Conservation (phyloP, 2,113 vertebrate species). For the Lepus timidus region DNA sequence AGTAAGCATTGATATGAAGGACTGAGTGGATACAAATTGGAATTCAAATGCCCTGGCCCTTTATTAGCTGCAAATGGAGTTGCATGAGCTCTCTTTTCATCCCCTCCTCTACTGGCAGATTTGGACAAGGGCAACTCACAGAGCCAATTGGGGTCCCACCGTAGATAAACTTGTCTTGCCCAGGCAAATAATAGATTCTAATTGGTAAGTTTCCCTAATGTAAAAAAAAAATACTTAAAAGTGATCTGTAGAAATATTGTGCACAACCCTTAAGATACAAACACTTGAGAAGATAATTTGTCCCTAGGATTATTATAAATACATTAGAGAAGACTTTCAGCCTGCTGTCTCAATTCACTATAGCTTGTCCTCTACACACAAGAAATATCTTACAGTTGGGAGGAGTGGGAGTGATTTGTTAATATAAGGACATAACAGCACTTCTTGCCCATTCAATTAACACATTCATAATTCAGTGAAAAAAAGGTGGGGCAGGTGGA, state of each 20-base stretch:
- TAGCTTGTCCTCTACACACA: background rate
- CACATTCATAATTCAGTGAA: background rate
- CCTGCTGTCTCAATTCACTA: fast-evolving
- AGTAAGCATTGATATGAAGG: background rate
- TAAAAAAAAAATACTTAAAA: background rate
- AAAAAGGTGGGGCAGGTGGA: no score
- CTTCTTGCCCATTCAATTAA: background rate
- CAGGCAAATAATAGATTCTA: background rate
- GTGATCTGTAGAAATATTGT: no score
- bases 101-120: background rate
- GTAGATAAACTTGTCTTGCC: background rate
- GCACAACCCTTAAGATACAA: background rate
- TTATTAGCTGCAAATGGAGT: background rate
- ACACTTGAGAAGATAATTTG: background rate
- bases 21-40: background rate
- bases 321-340: background rate
- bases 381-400: background rate
- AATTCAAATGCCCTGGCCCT: background rate
- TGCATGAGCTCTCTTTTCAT: background rate
- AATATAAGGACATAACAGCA: background rate
- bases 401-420: background rate
- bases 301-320: background rate
- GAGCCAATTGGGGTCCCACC: no score
- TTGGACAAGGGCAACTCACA: background rate
- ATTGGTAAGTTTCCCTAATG: background rate